Evolutionary conservation across 2,113 vertebrate species (phyloP).

Genomic region (Neoarius graeffei): DNA sequence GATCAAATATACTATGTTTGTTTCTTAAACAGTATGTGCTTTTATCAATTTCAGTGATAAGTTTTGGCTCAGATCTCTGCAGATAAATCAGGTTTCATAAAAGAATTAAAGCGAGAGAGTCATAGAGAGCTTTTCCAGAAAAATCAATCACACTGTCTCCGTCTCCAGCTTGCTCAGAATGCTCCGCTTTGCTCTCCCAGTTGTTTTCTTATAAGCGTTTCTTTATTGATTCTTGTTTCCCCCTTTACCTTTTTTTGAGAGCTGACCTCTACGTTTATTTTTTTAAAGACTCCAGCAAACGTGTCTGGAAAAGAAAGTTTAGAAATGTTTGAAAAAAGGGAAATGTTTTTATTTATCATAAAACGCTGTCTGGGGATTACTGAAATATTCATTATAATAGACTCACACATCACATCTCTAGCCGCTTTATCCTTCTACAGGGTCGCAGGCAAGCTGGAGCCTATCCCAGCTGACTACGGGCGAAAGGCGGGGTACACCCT

Average conservation of each 20-base stretch:
- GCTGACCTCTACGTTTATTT: constrained; percentile 1
- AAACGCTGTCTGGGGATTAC: background rate
- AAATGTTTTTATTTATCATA: background rate
- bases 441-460: no score
- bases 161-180: constrained; percentile 45
- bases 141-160: constrained; percentile 50
- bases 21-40: constrained; percentile 42
- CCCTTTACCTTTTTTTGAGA: background rate
- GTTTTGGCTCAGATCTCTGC: constrained; percentile 30
- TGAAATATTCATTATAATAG: background rate
- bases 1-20: constrained; percentile 4
- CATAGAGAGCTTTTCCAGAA: constrained; percentile 39
- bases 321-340: background rate
- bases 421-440: no score
- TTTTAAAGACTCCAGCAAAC: background rate
- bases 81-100: constrained; percentile 25
- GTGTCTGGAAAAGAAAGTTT: background rate
- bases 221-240: constrained; percentile 54
- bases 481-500: no score
- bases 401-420: no score
- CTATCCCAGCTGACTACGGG: no score
- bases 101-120: constrained; percentile 20
- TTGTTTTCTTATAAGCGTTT: constrained; percentile 51
- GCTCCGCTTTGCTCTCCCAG: constrained; percentile 40
- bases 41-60: constrained; percentile 48